Evolutionary conservation across 53 echinoderm and acorn worm species (phyloP).

Genomic region (Antedon mediterranea): DNA sequence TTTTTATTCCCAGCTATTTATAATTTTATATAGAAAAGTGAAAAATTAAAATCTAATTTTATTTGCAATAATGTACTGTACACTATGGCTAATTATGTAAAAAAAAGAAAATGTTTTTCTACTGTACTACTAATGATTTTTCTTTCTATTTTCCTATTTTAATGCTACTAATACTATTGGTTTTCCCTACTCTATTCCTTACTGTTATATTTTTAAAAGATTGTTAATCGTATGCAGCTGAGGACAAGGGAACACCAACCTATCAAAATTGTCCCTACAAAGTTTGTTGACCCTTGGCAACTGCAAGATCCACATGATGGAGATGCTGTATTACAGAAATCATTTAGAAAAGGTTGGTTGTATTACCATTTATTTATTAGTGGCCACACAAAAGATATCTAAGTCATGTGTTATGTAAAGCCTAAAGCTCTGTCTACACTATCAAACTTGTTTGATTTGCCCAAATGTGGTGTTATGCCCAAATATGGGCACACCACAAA

Average conservation of each 20-base stretch:
- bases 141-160: not conserved
- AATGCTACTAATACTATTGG: not conserved
- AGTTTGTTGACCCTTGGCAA: constrained; percentile 65
- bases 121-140: no score
- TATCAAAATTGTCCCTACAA: constrained; percentile 10
- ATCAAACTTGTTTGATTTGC: no score
- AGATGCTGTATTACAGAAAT: constrained; percentile 24
- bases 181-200: not conserved
- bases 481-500: no score
- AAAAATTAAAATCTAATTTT: no score
- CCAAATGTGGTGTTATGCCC: no score
- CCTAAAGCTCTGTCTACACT: no score
- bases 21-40: no score
- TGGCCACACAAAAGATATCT: no score
- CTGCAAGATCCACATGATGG: constrained; percentile 61
- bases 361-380: no score
- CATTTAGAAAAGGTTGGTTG: constrained; percentile 72
- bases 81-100: not conserved
- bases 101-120: not conserved
- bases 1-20: no score
- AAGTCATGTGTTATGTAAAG: no score
- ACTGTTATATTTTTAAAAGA: not conserved
- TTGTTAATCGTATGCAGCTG: constrained; percentile 22
- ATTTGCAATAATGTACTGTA: not conserved
- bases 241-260: constrained; percentile 21